Conservation (phyloP, 2,888 invertebrate species). For the Scotopteryx bipunctaria region DNA sequence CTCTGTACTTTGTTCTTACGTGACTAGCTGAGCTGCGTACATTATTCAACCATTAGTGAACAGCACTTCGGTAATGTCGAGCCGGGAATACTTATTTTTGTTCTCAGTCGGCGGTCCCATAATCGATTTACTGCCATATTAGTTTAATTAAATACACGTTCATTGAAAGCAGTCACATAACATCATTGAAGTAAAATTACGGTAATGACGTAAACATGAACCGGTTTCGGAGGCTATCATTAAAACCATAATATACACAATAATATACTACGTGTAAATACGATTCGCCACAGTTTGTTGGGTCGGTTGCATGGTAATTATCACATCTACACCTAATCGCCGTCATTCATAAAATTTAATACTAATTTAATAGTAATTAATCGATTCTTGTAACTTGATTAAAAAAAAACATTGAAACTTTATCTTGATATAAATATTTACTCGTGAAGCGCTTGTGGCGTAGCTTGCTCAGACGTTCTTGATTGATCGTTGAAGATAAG, state of each 20-base stretch:
- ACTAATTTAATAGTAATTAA: constrained; percentile 12
- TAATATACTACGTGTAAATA: constrained; percentile 29
- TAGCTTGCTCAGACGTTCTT: no score
- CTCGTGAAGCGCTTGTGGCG: no score
- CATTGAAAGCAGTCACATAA: constrained; percentile 14
- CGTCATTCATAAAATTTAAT: constrained; percentile 27
- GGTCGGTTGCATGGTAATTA: constrained; percentile 24
- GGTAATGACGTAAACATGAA: constrained; percentile 24
- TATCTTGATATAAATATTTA: no score
- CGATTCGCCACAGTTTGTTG: constrained; percentile 35
- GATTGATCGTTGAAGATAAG: no score
- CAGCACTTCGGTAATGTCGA: constrained; percentile 47
- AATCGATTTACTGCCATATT: constrained; percentile 32
- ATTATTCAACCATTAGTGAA: constrained; percentile 63
- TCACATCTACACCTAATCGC: constrained; percentile 24
- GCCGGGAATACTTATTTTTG: constrained; percentile 46
- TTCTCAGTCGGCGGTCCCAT: constrained; percentile 35
- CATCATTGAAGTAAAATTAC: constrained; percentile 26
- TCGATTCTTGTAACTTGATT: constrained; percentile 5
- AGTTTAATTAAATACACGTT: constrained; percentile 25
- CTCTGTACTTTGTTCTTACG: constrained; percentile 60
- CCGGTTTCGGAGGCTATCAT: constrained; percentile 26
- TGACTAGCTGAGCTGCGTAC: constrained; percentile 61
- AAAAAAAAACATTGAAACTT: constrained; percentile 3
- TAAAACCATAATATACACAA: constrained; percentile 14